A percentile compares a stretch with the other conserved stretches of the same genome.
Conservation (phyloP, 2,113 vertebrate species). For the Epinephelus fuscoguttatus region DNA sequence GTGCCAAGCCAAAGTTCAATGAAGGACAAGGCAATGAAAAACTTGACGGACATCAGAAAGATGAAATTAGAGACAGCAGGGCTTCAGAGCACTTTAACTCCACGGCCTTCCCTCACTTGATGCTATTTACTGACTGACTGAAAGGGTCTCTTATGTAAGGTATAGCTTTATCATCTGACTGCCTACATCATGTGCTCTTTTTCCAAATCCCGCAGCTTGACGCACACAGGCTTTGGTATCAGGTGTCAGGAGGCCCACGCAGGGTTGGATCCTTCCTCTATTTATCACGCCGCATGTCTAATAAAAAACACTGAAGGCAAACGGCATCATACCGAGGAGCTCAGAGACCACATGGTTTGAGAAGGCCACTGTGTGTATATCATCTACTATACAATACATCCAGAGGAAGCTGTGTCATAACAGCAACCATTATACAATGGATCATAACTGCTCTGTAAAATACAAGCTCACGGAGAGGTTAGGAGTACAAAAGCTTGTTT, state of each 20-base stretch:
- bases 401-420: slow-evolving; percentile 56
- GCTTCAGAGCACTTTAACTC: slow-evolving; percentile 27
- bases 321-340: slow-evolving; percentile 17
- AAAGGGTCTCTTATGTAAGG: slow-evolving; percentile 68
- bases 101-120: slow-evolving; percentile 1
- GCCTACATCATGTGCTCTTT: slow-evolving; percentile 63
- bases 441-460: slow-evolving; percentile 51
- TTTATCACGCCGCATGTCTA: slow-evolving; percentile 35
- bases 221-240: slow-evolving; percentile 61
- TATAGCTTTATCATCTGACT: slow-evolving; percentile 71
- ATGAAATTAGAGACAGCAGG: slow-evolving; percentile 41
- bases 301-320: slow-evolving; percentile 37
- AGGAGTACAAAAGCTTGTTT: slow-evolving; percentile 63
- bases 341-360: slow-evolving; percentile 35
- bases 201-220: slow-evolving; percentile 61
- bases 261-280: slow-evolving; percentile 41
- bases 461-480: slow-evolving; percentile 51
- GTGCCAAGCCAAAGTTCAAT: slow-evolving; percentile 24
- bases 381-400: slow-evolving; percentile 45
- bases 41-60: slow-evolving; percentile 16
- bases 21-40: slow-evolving; percentile 35
- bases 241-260: slow-evolving; percentile 68
- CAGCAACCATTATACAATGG: slow-evolving; percentile 43
- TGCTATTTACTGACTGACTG: slow-evolving; percentile 56
- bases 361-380: slow-evolving; percentile 10